Evolutionary conservation across 2,888 invertebrate species (phyloP), one percentile per base, ranked within the genome.

Genomic region (Lasioglossum pauxillum): DNA sequence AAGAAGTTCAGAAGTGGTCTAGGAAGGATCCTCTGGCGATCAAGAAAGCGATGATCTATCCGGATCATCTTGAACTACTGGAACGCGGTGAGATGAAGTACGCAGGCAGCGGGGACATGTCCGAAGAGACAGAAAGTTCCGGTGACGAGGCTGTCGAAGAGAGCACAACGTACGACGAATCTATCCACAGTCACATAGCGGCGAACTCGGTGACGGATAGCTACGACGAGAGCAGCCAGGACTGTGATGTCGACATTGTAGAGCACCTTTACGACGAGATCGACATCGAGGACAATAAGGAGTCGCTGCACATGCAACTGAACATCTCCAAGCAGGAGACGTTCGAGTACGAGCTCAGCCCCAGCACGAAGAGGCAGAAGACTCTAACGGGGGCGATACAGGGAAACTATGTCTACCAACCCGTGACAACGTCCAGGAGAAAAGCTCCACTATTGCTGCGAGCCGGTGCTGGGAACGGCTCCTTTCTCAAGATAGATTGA

Each of bases 1-100:
- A 99, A 94, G 99, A 99, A 95, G 98, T 99, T 77, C 98, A 98
- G 92, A 99, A 99, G 94, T 99, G 99, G 99, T 98, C 99, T 38
- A 97, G 98, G 89, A 99, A 99, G 95, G 99, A 99, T 96, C 98
- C 99, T 0, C 96, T 97, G 88, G 98, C 98, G 14, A 99, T 99
- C 82, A 97, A 98, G 91, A 98, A 98, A 93, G 98, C 99, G 5
- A 99, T 99, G 99, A 97, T 98, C 64, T 98, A 97, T 96, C 99
- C 99, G 96, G 98, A 98, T 91, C 97, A 98, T 93, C 95, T 98
- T 91, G 98, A 98, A 93, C 96, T 97, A 0, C 94, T 98, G 67
- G 98, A 98, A 94, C 96, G 98, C 3, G 98, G 98, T 2, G 98
- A 98, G 95, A 97, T 98, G 97, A 98, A 98, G 94, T 98, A 98